Percentiles rank a stretch among this genome's conserved stretches.
phyloP scores from a whole-genome alignment of 2,797 vertebrate genomes.

The Sorex maritimensis region DNA sequence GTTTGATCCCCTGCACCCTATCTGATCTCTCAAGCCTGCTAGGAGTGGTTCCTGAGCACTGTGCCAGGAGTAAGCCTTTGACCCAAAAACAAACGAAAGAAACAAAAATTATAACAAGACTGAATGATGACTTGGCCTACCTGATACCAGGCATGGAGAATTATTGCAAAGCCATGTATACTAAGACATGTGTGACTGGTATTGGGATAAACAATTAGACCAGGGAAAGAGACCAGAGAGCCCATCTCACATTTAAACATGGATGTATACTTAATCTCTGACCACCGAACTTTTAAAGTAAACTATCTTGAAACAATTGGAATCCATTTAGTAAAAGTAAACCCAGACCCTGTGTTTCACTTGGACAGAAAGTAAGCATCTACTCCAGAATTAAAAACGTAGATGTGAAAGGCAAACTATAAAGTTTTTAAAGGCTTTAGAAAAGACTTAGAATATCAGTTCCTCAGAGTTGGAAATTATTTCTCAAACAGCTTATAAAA shows the following conservation, averaged over 20 bases:
- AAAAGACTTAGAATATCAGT: slow-evolving; percentile 20
- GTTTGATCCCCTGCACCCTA: no score
- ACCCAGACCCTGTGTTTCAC: background rate
- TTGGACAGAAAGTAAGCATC: slow-evolving; percentile 3
- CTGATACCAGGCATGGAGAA: background rate
- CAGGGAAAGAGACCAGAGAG: background rate
- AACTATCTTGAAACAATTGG: background rate
- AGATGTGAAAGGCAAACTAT: slow-evolving; percentile 12
- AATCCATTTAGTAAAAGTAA: slow-evolving; percentile 33
- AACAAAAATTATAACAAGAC: no score
- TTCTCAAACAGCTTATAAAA: slow-evolving; percentile 42
- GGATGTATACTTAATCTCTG: background rate
- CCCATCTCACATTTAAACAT: background rate
- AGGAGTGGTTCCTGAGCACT: no score
- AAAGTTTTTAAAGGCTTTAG: slow-evolving; percentile 50
- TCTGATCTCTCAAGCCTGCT: no score
- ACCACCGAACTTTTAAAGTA: slow-evolving; percentile 45
- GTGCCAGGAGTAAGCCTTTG: no score
- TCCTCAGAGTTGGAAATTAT: background rate
- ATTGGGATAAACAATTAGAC: background rate
- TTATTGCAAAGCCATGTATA: background rate
- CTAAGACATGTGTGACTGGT: background rate
- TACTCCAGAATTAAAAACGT: slow-evolving; percentile 20
- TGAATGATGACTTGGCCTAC: background rate
- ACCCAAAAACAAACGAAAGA: no score